phyloP scores from a whole-genome alignment of 2,888 invertebrate species.

The Deilephila porcellus region DNA sequence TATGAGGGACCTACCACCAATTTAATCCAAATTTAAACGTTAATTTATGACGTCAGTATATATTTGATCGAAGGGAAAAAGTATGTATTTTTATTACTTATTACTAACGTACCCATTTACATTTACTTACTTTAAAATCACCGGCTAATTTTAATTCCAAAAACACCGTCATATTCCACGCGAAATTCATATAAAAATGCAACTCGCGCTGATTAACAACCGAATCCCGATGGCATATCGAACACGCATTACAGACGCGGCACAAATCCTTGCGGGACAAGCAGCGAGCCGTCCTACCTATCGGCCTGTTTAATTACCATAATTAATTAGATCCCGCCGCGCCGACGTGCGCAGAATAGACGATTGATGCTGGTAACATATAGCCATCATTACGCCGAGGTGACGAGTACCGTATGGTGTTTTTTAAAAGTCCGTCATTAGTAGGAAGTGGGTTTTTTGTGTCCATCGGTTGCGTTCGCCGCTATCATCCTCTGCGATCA shows the following conservation, averaged over 20 bases:
- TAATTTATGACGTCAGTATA: too few relatives aligned
- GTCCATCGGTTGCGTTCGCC: conserved; percentile 51
- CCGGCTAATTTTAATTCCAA: too few relatives aligned
- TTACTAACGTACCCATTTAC: too few relatives aligned
- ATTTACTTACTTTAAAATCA: too few relatives aligned
- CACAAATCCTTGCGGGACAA: conserved; percentile 53
- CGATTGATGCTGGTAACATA: conserved; percentile 80
- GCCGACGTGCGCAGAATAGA: conserved; percentile 78
- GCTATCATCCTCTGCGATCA: conserved; percentile 71
- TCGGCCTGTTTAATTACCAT: conserved; percentile 79
- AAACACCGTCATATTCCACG: background rate
- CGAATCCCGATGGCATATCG: conserved; percentile 6
- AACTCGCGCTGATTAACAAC: conserved; percentile 1
- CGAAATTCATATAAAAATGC: background rate
- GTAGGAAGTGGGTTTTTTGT: conserved; percentile 71
- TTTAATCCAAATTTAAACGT: too few relatives aligned
- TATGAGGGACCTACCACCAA: too few relatives aligned
- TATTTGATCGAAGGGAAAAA: too few relatives aligned
- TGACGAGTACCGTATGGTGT: conserved; percentile 71
- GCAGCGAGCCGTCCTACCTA: conserved; percentile 57
- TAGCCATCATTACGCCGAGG: conserved; percentile 73
- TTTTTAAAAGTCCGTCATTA: conserved; percentile 78
- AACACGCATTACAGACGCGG: conserved; percentile 34
- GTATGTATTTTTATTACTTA: too few relatives aligned
- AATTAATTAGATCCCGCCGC: conserved; percentile 81